Percentiles rank a stretch among this genome's conserved stretches.
Evolutionary conservation across 2,888 invertebrate genomes (phyloP).

Genomic region (Tetramorium bicarinatum): DNA sequence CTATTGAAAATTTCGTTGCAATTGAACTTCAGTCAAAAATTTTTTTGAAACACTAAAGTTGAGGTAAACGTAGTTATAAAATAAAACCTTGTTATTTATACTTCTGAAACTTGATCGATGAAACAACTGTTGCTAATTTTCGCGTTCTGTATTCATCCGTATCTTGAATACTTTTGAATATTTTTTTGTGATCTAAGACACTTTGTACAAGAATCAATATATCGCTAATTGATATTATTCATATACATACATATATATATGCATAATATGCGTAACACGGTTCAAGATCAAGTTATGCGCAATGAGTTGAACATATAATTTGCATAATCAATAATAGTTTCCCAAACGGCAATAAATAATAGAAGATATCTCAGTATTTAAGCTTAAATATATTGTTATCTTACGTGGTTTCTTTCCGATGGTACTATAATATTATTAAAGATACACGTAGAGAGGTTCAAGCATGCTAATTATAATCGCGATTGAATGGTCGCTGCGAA

Average conservation of each 20-base stretch:
- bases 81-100: background rate
- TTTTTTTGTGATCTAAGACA: background rate
- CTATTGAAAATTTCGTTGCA: background rate
- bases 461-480: constrained; percentile 30
- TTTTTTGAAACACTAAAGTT: background rate
- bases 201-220: constrained; percentile 11
- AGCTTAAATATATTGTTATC: constrained; percentile 19
- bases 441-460: background rate
- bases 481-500: constrained; percentile 58
- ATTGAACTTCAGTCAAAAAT: background rate
- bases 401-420: constrained; percentile 48
- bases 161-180: background rate
- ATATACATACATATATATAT: background rate
- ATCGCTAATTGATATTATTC: background rate
- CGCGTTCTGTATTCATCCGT: background rate
- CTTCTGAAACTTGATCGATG: background rate
- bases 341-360: constrained; percentile 61
- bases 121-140: constrained; percentile 3
- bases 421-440: constrained; percentile 54
- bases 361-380: constrained; percentile 1
- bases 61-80: background rate
- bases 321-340: constrained; percentile 40
- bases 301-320: constrained; percentile 5
- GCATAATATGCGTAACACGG: background rate
- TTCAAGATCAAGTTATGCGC: background rate